Evolutionary conservation across 2,797 vertebrate species (phyloP).

Genomic region (Natrix natrix): DNA sequence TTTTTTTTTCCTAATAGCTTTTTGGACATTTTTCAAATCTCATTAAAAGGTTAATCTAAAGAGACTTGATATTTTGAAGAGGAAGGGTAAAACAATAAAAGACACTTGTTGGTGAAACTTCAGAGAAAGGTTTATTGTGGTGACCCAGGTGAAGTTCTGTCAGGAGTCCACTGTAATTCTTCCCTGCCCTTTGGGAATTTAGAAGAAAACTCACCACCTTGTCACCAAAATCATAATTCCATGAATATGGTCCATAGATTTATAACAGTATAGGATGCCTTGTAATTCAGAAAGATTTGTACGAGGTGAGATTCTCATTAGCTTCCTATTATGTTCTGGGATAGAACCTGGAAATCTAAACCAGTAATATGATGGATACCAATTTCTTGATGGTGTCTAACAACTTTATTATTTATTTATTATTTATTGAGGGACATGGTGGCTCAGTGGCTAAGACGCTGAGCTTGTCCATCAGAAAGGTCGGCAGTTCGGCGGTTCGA

Average conservation of each 20-base stretch:
- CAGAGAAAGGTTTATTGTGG: neutral
- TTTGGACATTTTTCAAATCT: neutral
- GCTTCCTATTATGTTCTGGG: neutral
- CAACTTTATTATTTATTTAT: neutral
- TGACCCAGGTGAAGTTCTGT: neutral
- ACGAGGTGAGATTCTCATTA: neutral
- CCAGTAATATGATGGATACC: neutral
- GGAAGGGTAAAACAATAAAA: neutral
- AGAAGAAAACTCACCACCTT: neutral
- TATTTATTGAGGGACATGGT: no score
- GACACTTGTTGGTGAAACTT: neutral
- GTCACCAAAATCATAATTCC: neutral
- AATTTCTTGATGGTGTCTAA: neutral
- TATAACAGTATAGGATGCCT: neutral
- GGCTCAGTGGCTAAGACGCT: no score
- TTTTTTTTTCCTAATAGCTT: neutral
- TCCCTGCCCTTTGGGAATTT: neutral
- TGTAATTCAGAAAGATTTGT: neutral
- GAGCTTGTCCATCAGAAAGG: no score
- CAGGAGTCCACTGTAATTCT: neutral
- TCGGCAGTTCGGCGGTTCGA: no score
- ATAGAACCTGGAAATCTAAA: neutral
- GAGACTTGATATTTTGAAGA: neutral
- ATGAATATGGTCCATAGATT: neutral
- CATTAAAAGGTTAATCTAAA: neutral